Evolutionary conservation across 2,113 vertebrate genomes (phyloP).

Genomic region (Helogale parvula): DNA sequence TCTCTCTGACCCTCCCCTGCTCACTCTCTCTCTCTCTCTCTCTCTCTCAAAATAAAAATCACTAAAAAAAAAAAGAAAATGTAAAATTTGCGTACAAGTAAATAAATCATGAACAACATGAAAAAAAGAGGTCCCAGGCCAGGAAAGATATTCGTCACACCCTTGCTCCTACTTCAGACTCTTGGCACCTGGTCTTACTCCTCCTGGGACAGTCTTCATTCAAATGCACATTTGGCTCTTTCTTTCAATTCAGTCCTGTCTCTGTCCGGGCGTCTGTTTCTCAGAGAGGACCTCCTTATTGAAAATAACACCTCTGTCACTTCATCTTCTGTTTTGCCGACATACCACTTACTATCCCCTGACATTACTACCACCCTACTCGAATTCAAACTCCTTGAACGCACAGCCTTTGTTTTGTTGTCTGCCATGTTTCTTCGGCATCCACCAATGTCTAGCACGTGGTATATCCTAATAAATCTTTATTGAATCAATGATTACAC

Average conservation of each 20-base stretch:
- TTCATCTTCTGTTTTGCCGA: background rate
- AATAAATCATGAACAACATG: background rate
- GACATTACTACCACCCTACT: background rate
- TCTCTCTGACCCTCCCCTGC: too few relatives aligned
- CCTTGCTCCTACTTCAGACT: background rate
- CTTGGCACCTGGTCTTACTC: background rate
- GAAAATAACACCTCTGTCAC: background rate
- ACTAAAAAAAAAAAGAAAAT: too few relatives aligned
- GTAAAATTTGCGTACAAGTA: background rate
- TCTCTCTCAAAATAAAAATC: too few relatives aligned
- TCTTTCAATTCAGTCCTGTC: background rate
- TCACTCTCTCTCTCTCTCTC: too few relatives aligned
- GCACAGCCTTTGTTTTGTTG: background rate
- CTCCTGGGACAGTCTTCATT: background rate
- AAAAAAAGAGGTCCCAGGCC: background rate
- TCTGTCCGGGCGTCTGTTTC: background rate
- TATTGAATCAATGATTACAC: background rate
- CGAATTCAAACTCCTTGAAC: constrained; percentile 4
- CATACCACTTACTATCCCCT: background rate
- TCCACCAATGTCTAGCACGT: background rate
- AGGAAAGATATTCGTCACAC: background rate
- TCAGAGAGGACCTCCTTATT: background rate
- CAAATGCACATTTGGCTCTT: background rate
- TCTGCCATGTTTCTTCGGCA: background rate
- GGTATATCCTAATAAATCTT: background rate